These are phyloP conservation scores for Oreochromis aureus DNA, from an alignment of 2,113 vertebrate genomes.

Conservation along the genomic window DNA sequence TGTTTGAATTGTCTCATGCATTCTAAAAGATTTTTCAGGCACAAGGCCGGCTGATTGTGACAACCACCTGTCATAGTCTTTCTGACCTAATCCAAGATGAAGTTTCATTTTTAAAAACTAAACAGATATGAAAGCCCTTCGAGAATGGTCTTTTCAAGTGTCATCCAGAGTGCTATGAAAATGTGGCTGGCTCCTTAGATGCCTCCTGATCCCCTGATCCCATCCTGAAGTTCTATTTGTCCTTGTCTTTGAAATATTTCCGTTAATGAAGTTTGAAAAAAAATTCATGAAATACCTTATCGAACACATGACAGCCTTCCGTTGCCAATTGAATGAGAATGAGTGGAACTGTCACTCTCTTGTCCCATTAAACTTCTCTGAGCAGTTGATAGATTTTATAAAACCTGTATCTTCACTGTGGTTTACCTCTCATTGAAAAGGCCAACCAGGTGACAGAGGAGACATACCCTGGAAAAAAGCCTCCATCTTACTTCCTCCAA, in stretches of 20 bases:
- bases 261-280: conserved; percentile 24
- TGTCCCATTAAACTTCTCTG: background rate
- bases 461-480: background rate
- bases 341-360: background rate
- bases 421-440: background rate
- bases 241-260: conserved; percentile 16
- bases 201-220: background rate
- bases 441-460: background rate
- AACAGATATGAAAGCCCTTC: conserved; percentile 3
- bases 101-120: background rate
- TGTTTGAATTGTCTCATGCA: background rate
- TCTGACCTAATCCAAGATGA: conserved; percentile 20
- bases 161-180: background rate
- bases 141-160: background rate
- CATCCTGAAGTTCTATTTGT: background rate
- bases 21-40: background rate
- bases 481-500: background rate
- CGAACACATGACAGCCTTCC: background rate
- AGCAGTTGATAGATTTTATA: background rate
- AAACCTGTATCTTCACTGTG: background rate
- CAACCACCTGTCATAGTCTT: background rate
- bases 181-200: background rate
- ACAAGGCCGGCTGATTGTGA: background rate
- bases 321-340: background rate
- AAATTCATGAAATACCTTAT: background rate